Percentiles rank a stretch among this genome's conserved stretches.
Conservation (phyloP, 2,888 invertebrate genomes). For the Lamellibrachia columna region DNA sequence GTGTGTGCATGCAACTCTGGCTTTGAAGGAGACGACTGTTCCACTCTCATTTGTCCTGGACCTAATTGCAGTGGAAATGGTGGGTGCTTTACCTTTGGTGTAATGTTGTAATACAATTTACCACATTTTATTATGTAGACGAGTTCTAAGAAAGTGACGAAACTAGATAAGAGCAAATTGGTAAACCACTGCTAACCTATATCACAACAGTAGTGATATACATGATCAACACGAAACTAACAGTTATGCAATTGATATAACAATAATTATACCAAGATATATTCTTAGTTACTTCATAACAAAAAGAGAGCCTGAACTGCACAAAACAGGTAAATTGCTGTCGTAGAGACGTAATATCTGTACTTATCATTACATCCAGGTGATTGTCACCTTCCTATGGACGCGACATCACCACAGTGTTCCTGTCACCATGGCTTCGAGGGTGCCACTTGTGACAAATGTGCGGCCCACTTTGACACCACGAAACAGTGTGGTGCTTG, state of each 20-base stretch:
- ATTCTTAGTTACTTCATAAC: no score
- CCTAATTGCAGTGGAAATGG: slow-evolving; percentile 46
- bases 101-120: neutral
- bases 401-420: slow-evolving; percentile 44
- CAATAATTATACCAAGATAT: no score
- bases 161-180: no score
- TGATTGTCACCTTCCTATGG: slow-evolving; percentile 42
- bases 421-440: slow-evolving; percentile 52
- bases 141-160: neutral
- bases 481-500: slow-evolving; percentile 46
- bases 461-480: slow-evolving; percentile 42
- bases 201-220: no score
- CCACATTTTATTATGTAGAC: neutral
- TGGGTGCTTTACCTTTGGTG: slow-evolving; percentile 27
- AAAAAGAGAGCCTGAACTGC: neutral
- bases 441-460: slow-evolving; percentile 46
- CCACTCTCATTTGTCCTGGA: slow-evolving; percentile 46
- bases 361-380: slow-evolving; percentile 38
- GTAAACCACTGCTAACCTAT: no score
- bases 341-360: neutral
- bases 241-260: no score
- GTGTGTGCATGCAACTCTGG: slow-evolving; percentile 48
- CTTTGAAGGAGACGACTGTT: slow-evolving; percentile 48
- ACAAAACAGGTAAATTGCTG: neutral
- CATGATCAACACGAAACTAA: no score